Evolutionary conservation across 2,888 invertebrate species (phyloP).

Genomic region (Villa cingulata): DNA sequence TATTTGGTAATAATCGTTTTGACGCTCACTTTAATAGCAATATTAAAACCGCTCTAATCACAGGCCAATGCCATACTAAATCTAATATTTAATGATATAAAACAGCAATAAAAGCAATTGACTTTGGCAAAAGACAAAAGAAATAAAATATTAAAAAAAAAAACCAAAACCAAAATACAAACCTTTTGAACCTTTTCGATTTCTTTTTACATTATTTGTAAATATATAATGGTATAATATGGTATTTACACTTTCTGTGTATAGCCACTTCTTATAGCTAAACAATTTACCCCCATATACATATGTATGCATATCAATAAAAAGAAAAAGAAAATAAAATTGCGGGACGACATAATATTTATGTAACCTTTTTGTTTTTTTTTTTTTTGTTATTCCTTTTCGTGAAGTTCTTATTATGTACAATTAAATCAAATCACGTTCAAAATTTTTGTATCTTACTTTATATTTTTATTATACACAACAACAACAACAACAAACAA

Average conservation of each 20-base stretch:
- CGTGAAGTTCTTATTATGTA: neutral
- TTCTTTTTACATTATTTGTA: no score
- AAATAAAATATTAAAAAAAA: no score
- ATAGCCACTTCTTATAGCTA: no score
- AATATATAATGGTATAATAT: no score
- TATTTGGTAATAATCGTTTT: conserved; percentile 5
- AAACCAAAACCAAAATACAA: neutral
- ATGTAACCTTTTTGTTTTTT: neutral
- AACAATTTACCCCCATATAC: no score
- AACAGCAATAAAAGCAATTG: conserved; percentile 6
- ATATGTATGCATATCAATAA: neutral
- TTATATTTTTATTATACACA: neutral
- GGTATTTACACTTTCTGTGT: no score
- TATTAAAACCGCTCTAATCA: conserved; percentile 6
- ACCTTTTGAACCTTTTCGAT: neutral
- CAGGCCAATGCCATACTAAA: conserved; percentile 3
- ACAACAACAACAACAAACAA: no score
- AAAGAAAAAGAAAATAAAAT: neutral
- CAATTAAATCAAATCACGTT: neutral
- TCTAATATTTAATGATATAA: conserved; percentile 5
- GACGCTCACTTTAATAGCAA: conserved; percentile 7
- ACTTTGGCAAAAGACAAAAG: neutral
- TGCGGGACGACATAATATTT: neutral
- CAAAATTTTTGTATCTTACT: neutral
- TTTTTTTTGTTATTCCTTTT: neutral